Percentiles rank a stretch among this genome's conserved stretches.
These are phyloP conservation scores for Onychomys leucogaster DNA, from an alignment of 2,797 vertebrate genomes.

Conservation along the genomic window DNA sequence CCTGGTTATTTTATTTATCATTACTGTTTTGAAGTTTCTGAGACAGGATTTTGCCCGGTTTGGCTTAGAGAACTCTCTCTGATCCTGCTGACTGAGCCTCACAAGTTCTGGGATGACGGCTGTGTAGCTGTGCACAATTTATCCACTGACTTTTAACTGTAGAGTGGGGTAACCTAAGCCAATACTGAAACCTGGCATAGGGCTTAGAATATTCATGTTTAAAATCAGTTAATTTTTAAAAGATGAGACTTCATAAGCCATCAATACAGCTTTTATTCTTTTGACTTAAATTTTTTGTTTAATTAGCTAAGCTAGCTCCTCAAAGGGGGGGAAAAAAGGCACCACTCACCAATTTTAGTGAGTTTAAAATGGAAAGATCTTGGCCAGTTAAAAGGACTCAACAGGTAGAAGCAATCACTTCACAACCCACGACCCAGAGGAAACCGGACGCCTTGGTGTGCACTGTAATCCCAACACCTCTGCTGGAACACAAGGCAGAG, in stretches of 20 bases:
- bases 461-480: neutral
- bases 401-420: neutral
- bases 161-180: neutral
- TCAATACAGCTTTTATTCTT: conserved; percentile 17
- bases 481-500: neutral
- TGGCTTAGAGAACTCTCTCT: neutral
- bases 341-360: neutral
- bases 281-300: conserved; percentile 14
- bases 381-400: neutral
- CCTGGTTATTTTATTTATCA: neutral
- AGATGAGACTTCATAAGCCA: neutral
- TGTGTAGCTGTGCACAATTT: neutral
- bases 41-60: neutral
- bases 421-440: neutral
- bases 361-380: conserved; percentile 12
- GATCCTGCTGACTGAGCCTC: neutral
- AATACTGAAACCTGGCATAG: neutral
- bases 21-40: neutral
- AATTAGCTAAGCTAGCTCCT: conserved; percentile 51
- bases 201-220: conserved; percentile 28
- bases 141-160: neutral
- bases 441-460: too few relatives aligned
- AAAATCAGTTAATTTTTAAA: conserved; percentile 14
- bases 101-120: too few relatives aligned
- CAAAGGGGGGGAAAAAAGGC: neutral